A percentile compares a stretch with the other conserved stretches of the same genome.
phyloP scores from a whole-genome alignment of 2,113 vertebrate species.

The Corapipo altera region DNA sequence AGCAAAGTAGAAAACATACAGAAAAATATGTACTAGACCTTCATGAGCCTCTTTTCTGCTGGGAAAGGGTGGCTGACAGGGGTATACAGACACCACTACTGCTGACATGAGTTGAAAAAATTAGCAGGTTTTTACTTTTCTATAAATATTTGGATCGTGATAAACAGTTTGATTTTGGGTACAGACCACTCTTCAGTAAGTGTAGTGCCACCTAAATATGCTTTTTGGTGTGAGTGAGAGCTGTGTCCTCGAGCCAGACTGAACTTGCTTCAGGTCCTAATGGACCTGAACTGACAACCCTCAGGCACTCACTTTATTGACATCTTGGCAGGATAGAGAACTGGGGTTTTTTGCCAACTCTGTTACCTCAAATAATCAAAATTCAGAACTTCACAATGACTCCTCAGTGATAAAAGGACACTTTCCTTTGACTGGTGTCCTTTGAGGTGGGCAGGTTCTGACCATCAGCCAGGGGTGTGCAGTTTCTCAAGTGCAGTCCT shows the following conservation, averaged over 20 bases:
- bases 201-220: background rate
- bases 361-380: background rate
- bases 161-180: background rate
- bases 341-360: background rate
- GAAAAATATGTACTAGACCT: background rate
- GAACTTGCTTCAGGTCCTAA: background rate
- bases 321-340: background rate
- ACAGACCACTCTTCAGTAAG: background rate
- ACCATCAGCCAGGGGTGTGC: background rate
- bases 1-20: background rate
- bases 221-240: background rate
- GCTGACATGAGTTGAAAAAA: background rate
- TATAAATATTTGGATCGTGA: background rate
- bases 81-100: background rate
- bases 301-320: background rate
- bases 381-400: background rate
- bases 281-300: background rate
- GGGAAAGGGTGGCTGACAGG: background rate
- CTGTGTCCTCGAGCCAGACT: background rate
- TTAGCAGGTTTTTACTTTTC: background rate
- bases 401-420: background rate
- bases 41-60: background rate
- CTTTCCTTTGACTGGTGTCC: background rate
- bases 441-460: background rate
- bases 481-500: background rate